A percentile compares a stretch with the other conserved stretches of the same genome.
These are phyloP conservation scores for Spicauda simplicius DNA, from an alignment of 2,888 invertebrate genomes.

Conservation along the genomic window DNA sequence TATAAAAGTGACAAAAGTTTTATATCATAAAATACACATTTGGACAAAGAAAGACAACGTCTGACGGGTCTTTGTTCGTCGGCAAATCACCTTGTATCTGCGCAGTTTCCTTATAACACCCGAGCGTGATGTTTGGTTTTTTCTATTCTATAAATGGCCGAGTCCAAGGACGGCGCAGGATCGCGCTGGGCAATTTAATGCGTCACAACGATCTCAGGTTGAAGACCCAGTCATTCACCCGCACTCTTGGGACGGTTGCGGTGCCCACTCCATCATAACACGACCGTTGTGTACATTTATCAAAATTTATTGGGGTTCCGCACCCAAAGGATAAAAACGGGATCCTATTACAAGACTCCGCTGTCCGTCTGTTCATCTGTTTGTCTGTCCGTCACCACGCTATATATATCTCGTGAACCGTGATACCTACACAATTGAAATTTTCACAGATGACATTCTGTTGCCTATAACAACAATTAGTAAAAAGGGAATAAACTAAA, in stretches of 20 bases:
- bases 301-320: neutral
- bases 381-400: too few relatives aligned
- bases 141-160: conserved; percentile 43
- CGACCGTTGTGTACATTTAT: conserved; percentile 15
- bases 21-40: neutral
- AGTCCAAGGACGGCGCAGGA: conserved; percentile 52
- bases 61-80: conserved; percentile 16
- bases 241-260: conserved; percentile 26
- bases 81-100: conserved; percentile 3
- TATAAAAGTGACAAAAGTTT: neutral
- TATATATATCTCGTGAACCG: too few relatives aligned
- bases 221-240: conserved; percentile 63
- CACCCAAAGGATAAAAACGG: too few relatives aligned
- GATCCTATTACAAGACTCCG: too few relatives aligned
- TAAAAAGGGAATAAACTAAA: too few relatives aligned
- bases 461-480: too few relatives aligned
- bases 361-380: too few relatives aligned
- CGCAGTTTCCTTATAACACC: conserved; percentile 23
- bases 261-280: conserved; percentile 18
- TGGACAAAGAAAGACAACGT: conserved; percentile 8
- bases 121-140: conserved; percentile 28
- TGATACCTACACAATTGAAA: too few relatives aligned
- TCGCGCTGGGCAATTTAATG: conserved; percentile 49
- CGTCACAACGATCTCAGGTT: conserved; percentile 57
- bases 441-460: too few relatives aligned